These are phyloP conservation scores for Lepidocolaptes lacrymiger DNA, from an alignment of 2,797 vertebrate genomes.

Conservation along the genomic window DNA sequence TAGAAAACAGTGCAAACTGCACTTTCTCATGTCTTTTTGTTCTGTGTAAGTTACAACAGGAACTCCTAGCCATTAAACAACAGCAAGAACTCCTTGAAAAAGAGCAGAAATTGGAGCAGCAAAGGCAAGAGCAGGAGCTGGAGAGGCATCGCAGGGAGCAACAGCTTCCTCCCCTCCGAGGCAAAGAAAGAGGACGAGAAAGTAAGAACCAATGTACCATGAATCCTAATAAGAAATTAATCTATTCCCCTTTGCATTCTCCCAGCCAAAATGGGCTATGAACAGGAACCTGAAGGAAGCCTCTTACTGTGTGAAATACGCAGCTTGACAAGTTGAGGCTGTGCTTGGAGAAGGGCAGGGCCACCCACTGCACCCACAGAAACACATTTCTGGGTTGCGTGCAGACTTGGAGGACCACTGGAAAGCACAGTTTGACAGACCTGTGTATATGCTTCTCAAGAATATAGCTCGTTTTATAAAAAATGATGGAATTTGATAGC, in stretches of 20 bases:
- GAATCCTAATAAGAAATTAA: constrained; percentile 33
- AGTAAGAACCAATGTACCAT: constrained; percentile 83
- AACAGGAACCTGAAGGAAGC: not conserved
- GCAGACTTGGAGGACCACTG: not conserved
- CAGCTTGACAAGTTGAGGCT: not conserved
- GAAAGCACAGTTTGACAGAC: not conserved
- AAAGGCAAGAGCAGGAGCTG: constrained; percentile 95
- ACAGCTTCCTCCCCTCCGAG: constrained; percentile 88
- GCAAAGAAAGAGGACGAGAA: constrained; percentile 94
- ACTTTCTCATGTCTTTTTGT: constrained; percentile 80
- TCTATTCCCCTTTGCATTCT: constrained; percentile 24
- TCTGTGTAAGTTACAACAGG: constrained; percentile 94
- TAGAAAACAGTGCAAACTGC: constrained; percentile 61
- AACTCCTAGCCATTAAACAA: constrained; percentile 97
- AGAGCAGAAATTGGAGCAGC: constrained; percentile 94
- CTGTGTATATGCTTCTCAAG: not conserved
- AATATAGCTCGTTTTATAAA: not conserved
- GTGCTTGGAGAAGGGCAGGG: not conserved
- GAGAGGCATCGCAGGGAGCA: constrained; percentile 93
- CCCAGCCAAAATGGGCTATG: not conserved
- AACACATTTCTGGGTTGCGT: not conserved
- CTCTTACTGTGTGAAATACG: not conserved
- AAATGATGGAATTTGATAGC: not conserved
- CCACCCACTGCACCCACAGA: not conserved
- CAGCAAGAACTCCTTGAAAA: constrained; percentile 96